Conservation (phyloP, 2,113 vertebrate species). For the Polyodon spathula region DNA sequence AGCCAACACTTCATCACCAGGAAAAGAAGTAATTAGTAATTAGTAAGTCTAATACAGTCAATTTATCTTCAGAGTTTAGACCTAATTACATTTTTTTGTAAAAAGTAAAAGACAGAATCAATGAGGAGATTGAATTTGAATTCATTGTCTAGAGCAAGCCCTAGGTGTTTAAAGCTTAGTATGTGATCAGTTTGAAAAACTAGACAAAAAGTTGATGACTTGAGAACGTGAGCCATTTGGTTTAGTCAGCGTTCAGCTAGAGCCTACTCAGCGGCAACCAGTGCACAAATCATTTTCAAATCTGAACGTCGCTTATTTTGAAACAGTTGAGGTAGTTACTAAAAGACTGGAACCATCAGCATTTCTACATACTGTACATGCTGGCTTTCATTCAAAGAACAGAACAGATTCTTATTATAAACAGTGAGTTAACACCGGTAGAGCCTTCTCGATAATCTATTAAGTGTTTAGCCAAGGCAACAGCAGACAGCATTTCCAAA, state of each 20-base stretch:
- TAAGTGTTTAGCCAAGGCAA: no score
- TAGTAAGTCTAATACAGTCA: no score
- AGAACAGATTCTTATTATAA: not conserved
- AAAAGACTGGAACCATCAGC: slow-evolving; percentile 2
- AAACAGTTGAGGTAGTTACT: not conserved
- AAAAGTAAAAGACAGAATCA: not conserved
- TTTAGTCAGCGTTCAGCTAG: slow-evolving; percentile 11
- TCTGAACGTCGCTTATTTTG: not conserved
- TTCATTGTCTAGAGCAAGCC: not conserved
- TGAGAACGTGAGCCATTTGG: slow-evolving; percentile 6
- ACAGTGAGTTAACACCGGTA: no score
- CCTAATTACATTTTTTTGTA: no score
- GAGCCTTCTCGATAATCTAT: no score
- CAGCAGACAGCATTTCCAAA: no score
- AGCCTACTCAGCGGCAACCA: not conserved
- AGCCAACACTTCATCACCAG: no score
- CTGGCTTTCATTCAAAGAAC: not conserved
- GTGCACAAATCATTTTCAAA: not conserved
- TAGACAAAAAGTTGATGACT: slow-evolving; percentile 8
- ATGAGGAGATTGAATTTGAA: slow-evolving; percentile 4
- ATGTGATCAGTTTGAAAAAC: slow-evolving; percentile 7
- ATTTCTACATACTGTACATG: slow-evolving; percentile 4
- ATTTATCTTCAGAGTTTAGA: no score
- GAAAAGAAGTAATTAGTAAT: no score
- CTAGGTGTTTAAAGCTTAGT: not conserved